Conservation (phyloP, 1,140 invertebrate species). For the Carposina sasakii region DNA sequence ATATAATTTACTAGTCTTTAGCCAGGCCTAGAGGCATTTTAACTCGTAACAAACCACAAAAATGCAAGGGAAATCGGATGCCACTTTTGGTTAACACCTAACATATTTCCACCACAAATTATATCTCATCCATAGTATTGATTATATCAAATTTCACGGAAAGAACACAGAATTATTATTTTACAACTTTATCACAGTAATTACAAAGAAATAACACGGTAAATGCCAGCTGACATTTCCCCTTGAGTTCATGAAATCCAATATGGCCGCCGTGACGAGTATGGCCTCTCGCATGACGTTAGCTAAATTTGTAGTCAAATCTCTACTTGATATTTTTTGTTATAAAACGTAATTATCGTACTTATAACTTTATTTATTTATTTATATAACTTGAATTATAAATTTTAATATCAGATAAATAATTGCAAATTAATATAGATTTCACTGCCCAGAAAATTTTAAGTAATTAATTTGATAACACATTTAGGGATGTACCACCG, state of each 20-base stretch:
- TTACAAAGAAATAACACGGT: constrained; percentile 59
- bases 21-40: constrained; percentile 54
- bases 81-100: constrained; percentile 60
- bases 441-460: too few relatives aligned
- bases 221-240: constrained; percentile 71
- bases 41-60: constrained; percentile 67
- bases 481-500: too few relatives aligned
- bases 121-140: constrained; percentile 28
- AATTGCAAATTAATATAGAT: too few relatives aligned
- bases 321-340: too few relatives aligned
- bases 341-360: too few relatives aligned
- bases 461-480: too few relatives aligned
- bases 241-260: constrained; percentile 69
- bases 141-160: constrained; percentile 29
- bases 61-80: constrained; percentile 69
- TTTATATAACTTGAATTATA: too few relatives aligned
- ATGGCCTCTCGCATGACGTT: constrained; percentile 63
- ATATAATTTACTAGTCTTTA: constrained; percentile 47
- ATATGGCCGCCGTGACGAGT: constrained; percentile 68
- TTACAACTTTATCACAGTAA: constrained; percentile 54
- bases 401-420: too few relatives aligned
- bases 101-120: constrained; percentile 62
- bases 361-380: too few relatives aligned
- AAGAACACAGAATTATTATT: constrained; percentile 47
- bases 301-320: constrained; percentile 27